Percentiles rank a stretch among this genome's conserved stretches.
phyloP scores from a whole-genome alignment of 2,888 invertebrate genomes.

The Hydraecia micacea region DNA sequence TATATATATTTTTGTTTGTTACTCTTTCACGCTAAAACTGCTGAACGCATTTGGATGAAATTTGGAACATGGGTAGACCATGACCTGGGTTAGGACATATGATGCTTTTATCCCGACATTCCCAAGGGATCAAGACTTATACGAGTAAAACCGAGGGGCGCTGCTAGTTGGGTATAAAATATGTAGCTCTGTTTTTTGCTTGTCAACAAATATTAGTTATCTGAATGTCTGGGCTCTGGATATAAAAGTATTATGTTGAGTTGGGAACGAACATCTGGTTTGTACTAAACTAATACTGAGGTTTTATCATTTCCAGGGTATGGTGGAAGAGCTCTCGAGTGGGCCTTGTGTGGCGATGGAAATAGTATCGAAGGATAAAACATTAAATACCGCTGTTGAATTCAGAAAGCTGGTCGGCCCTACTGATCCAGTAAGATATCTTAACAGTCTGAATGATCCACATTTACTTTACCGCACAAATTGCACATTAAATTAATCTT shows the following conservation, averaged over 20 bases:
- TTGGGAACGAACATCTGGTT: neutral
- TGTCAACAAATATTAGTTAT: neutral
- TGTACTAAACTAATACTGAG: constrained; percentile 1
- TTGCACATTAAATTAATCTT: neutral
- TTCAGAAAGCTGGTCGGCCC: constrained; percentile 97
- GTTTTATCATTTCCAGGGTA: constrained; percentile 88
- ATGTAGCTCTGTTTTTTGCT: neutral
- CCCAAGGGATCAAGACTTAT: neutral
- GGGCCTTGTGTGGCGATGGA: constrained; percentile 97
- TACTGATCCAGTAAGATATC: constrained; percentile 94
- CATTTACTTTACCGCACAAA: neutral
- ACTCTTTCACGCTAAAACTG: neutral
- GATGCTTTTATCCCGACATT: neutral
- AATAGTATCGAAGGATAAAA: constrained; percentile 92
- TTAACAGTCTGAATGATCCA: neutral
- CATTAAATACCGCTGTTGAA: constrained; percentile 91
- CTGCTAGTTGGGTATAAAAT: neutral
- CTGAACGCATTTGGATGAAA: neutral
- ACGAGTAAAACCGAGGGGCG: neutral
- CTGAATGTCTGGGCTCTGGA: neutral
- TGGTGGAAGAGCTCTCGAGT: constrained; percentile 95
- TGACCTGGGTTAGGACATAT: neutral
- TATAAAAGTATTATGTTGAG: neutral
- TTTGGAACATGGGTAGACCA: neutral
- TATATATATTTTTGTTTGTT: neutral